These are phyloP conservation scores for Actenoides hombroni DNA, from an alignment of 2,113 vertebrate genomes.

Conservation along the genomic window DNA sequence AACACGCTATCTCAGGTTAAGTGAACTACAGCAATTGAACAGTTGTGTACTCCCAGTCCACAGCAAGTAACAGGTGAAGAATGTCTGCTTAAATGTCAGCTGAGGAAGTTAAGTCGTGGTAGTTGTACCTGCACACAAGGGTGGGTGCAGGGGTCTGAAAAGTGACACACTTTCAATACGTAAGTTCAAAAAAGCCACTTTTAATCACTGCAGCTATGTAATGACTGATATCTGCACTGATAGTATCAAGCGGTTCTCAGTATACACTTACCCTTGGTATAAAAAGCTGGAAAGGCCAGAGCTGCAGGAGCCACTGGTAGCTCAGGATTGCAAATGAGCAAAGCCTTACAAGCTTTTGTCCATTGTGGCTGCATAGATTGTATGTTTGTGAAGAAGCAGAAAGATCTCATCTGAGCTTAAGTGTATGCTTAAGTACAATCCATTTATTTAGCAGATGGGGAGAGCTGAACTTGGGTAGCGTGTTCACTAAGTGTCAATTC, in stretches of 20 bases:
- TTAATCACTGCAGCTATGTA: not conserved
- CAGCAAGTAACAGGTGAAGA: not conserved
- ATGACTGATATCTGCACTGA: not conserved
- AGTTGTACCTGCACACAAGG: not conserved
- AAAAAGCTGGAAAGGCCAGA: not conserved
- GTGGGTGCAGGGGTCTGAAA: not conserved
- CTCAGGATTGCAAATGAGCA: not conserved
- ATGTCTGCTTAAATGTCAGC: not conserved
- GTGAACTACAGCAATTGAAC: not conserved
- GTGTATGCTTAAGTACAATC: not conserved
- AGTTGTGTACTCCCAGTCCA: not conserved
- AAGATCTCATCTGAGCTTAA: not conserved
- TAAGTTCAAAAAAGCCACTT: not conserved
- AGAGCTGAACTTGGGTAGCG: not conserved
- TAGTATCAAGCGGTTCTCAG: not conserved
- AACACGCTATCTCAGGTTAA: not conserved
- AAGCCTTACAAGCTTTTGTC: not conserved
- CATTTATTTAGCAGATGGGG: accelerated
- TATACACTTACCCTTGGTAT: not conserved
- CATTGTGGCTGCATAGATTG: not conserved
- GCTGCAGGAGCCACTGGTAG: not conserved
- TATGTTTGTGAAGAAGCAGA: not conserved
- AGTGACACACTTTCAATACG: accelerated
- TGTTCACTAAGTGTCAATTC: not conserved
- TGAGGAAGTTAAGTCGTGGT: not conserved